phyloP scores from a whole-genome alignment of 1,140 invertebrate genomes.

The Heliconius melpomene region DNA sequence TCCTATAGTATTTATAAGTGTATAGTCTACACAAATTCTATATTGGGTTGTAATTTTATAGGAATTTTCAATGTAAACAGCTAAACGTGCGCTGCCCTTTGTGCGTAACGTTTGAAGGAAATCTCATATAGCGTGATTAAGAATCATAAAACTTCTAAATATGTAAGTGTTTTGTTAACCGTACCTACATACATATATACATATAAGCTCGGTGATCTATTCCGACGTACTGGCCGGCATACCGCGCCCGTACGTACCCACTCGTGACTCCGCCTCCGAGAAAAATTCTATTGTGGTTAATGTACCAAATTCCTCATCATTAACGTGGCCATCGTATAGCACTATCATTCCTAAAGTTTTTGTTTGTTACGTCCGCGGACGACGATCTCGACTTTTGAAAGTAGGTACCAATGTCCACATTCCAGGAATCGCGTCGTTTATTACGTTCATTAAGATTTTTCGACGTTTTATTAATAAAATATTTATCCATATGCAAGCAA shows the following conservation, averaged over 20 bases:
- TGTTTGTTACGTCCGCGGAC: slow-evolving; percentile 35
- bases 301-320: slow-evolving; percentile 76
- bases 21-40: not conserved
- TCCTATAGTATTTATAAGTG: not conserved
- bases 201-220: slow-evolving; percentile 18
- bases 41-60: not conserved
- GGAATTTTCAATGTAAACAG: slow-evolving; percentile 7
- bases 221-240: slow-evolving; percentile 35
- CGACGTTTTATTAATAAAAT: slow-evolving; percentile 55
- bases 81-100: not conserved
- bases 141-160: slow-evolving; percentile 29
- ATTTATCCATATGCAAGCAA: slow-evolving; percentile 41
- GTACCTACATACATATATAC: slow-evolving; percentile 18
- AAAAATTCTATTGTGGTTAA: slow-evolving; percentile 79
- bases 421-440: slow-evolving; percentile 65
- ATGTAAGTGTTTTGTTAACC: slow-evolving; percentile 30
- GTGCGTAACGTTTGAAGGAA: not conserved
- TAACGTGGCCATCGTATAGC: slow-evolving; percentile 54
- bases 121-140: slow-evolving; percentile 12
- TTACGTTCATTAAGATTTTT: slow-evolving; percentile 64
- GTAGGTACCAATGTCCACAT: slow-evolving; percentile 54
- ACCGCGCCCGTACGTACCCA: slow-evolving; percentile 36
- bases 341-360: slow-evolving; percentile 42
- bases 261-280: slow-evolving; percentile 66
- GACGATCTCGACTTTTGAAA: slow-evolving; percentile 55